Conservation (phyloP, 2,888 invertebrate species). For the Coenonympha glycerion region DNA sequence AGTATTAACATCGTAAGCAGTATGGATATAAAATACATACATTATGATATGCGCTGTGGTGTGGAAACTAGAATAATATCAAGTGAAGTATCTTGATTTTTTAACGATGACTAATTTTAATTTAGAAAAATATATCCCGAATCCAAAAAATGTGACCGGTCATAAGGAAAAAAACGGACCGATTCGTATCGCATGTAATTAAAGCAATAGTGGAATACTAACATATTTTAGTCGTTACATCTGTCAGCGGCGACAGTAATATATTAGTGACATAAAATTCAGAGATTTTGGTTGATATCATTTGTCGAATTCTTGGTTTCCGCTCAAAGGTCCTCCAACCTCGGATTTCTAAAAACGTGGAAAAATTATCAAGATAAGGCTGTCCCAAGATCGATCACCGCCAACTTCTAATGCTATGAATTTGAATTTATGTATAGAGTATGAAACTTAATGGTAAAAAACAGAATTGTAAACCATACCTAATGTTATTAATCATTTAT, state of each 20-base stretch:
- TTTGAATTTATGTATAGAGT: constrained; percentile 17
- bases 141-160: constrained; percentile 5
- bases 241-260: constrained; percentile 61
- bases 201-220: constrained; percentile 66
- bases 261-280: constrained; percentile 70
- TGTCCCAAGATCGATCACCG: constrained; percentile 58
- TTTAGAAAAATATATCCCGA: neutral
- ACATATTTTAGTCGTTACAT: constrained; percentile 60
- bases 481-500: too few relatives aligned
- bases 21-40: too few relatives aligned
- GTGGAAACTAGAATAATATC: neutral
- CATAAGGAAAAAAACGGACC: constrained; percentile 45
- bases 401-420: constrained; percentile 39
- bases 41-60: neutral
- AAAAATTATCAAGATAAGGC: constrained; percentile 61
- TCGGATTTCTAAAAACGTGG: constrained; percentile 54
- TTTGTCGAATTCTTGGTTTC: constrained; percentile 63
- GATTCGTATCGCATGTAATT: constrained; percentile 68
- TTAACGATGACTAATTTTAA: constrained; percentile 10
- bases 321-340: constrained; percentile 51
- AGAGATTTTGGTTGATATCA: constrained; percentile 66
- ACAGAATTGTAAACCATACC: too few relatives aligned
- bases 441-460: too few relatives aligned
- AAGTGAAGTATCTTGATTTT: neutral
- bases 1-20: too few relatives aligned